Percentiles rank a stretch among this genome's conserved stretches.
phyloP scores from a whole-genome alignment of 2,113 vertebrate genomes.

The Cervus canadensis region DNA sequence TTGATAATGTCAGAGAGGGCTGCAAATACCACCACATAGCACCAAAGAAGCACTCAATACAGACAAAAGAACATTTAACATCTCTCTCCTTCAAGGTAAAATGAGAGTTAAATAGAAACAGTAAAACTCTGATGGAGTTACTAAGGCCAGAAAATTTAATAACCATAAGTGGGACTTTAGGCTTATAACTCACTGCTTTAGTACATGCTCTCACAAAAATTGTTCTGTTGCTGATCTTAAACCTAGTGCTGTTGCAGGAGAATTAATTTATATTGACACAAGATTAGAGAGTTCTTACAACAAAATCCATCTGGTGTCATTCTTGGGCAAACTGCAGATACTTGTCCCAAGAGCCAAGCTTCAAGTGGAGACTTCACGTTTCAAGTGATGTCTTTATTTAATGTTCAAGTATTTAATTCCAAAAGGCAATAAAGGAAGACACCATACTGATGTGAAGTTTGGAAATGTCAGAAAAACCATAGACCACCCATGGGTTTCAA shows the following conservation, averaged over 20 bases:
- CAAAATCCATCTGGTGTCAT: conserved; percentile 32
- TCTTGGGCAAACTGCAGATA: not conserved
- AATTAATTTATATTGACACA: conserved; percentile 66
- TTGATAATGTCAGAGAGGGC: conserved; percentile 91
- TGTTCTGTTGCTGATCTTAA: conserved; percentile 14
- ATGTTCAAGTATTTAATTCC: conserved; percentile 43
- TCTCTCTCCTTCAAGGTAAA: conserved; percentile 77
- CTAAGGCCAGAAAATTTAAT: conserved; percentile 75
- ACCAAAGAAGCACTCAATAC: conserved; percentile 77
- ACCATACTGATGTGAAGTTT: not conserved
- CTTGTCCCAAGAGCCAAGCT: not conserved
- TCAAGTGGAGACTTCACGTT: not conserved
- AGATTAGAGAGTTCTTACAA: not conserved
- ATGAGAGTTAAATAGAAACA: conserved; percentile 69
- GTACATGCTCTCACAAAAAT: conserved; percentile 62
- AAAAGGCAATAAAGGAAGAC: not conserved
- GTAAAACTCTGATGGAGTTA: conserved; percentile 60
- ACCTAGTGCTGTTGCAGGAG: not conserved
- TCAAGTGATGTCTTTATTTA: conserved; percentile 27
- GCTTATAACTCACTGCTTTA: conserved; percentile 41
- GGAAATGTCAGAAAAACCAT: not conserved
- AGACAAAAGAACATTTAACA: conserved; percentile 77
- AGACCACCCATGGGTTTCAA: not conserved
- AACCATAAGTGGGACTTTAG: conserved; percentile 50
- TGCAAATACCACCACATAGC: conserved; percentile 86